These are phyloP conservation scores for Resseliella maxima DNA, from an alignment of 2,888 invertebrate genomes.

Conservation along the genomic window DNA sequence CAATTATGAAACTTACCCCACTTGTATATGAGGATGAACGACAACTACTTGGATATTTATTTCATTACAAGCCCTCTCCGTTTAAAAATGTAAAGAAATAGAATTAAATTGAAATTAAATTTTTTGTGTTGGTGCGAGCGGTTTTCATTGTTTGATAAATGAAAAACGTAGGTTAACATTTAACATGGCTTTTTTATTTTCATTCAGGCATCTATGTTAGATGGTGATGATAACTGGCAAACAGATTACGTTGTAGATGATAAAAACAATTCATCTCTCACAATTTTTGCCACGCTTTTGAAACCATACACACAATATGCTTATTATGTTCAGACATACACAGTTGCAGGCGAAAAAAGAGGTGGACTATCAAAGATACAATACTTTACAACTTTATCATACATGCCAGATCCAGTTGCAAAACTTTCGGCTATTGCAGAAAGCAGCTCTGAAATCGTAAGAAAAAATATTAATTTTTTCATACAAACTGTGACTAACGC, in stretches of 20 bases:
- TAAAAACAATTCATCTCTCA: conserved; percentile 61
- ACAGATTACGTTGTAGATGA: conserved; percentile 60
- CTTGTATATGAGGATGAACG: conserved; percentile 80
- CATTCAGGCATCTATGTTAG: conserved; percentile 75
- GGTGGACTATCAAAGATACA: conserved; percentile 87
- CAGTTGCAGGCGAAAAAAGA: conserved; percentile 80
- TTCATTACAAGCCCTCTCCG: conserved; percentile 83
- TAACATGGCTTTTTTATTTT: background rate
- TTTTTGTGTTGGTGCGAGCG: no score
- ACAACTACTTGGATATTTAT: conserved; percentile 88
- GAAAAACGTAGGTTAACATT: no score
- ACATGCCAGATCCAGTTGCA: conserved; percentile 62
- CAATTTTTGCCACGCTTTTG: conserved; percentile 73
- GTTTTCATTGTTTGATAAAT: background rate
- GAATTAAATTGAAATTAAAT: no score
- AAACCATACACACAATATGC: conserved; percentile 93
- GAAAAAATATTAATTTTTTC: conserved; percentile 57
- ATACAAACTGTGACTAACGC: no score
- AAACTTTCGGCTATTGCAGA: conserved; percentile 63
- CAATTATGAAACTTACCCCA: conserved; percentile 74
- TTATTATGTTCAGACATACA: conserved; percentile 93
- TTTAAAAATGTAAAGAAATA: conserved; percentile 78
- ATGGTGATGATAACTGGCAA: conserved; percentile 83
- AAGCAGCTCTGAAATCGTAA: conserved; percentile 66
- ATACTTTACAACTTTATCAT: conserved; percentile 81